These are phyloP conservation scores for Nannoperca obscura DNA, from an alignment of 2,797 vertebrate species.

Conservation along the genomic window DNA sequence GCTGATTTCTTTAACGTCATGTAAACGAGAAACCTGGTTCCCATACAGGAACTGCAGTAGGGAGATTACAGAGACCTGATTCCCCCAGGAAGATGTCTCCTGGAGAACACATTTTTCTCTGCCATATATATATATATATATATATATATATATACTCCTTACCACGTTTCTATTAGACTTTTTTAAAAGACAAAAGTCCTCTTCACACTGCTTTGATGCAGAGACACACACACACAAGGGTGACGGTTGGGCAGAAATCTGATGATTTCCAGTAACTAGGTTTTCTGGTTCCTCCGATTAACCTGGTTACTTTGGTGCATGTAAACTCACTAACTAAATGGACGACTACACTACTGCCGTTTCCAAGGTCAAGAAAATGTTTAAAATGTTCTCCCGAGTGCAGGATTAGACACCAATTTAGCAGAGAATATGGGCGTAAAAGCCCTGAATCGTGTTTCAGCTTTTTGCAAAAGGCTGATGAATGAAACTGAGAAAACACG, in stretches of 20 bases:
- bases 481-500: conserved; percentile 26
- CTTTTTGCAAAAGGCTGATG: conserved; percentile 6
- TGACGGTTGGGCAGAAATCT: too few species aligned
- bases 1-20: neutral
- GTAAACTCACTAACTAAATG: neutral
- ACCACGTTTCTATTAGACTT: neutral
- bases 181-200: too few species aligned
- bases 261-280: too few species aligned
- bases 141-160: neutral
- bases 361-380: neutral
- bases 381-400: neutral
- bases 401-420: neutral
- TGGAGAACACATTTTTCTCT: neutral
- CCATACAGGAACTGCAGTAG: neutral
- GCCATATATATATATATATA: neutral
- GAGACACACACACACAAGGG: too few species aligned
- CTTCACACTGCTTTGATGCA: too few species aligned
- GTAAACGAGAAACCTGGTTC: neutral
- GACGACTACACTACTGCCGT: too few species aligned
- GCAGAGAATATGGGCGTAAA: conserved; percentile 11
- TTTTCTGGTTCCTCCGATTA: too few species aligned
- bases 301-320: too few species aligned
- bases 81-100: neutral
- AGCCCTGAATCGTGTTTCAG: neutral
- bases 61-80: neutral